Evolutionary conservation across 2,797 vertebrate genomes (phyloP).

Genomic region (Coccyzus lansbergi): DNA sequence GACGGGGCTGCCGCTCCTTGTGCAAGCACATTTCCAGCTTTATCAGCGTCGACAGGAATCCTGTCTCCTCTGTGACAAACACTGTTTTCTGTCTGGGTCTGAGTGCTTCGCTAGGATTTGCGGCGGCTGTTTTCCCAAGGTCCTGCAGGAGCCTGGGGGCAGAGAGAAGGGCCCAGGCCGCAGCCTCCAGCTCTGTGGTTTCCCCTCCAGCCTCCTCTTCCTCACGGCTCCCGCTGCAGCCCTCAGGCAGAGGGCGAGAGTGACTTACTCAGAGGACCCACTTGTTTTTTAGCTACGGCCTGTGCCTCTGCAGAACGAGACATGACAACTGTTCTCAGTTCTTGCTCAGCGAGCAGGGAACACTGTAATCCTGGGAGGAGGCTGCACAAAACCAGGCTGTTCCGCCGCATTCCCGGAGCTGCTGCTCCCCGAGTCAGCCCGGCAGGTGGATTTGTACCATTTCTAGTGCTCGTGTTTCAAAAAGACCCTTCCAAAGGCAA

Average conservation of each 20-base stretch:
- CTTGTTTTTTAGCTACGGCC: fast-evolving
- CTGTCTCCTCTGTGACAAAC: background rate
- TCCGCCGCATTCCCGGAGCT: background rate
- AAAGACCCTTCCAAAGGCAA: background rate
- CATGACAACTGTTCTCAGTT: fast-evolving
- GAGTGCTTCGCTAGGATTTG: background rate
- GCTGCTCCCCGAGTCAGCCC: background rate
- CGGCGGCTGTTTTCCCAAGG: background rate
- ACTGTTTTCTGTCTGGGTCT: background rate
- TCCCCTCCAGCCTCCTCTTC: background rate
- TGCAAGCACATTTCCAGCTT: background rate
- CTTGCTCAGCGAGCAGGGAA: background rate
- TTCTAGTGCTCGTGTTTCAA: background rate
- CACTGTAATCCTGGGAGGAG: background rate
- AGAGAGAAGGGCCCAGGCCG: no score
- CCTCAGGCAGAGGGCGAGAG: background rate
- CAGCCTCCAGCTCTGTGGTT: background rate
- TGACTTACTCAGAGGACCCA: background rate
- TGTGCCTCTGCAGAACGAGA: background rate
- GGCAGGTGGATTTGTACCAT: background rate
- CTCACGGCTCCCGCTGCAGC: fast-evolving
- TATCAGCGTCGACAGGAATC: background rate
- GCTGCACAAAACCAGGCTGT: background rate
- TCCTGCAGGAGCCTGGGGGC: background rate
- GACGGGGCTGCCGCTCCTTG: background rate